Base-by-base conservation (phyloP, 2,888 invertebrate genomes). In the Seira sanloemensis region DNA sequence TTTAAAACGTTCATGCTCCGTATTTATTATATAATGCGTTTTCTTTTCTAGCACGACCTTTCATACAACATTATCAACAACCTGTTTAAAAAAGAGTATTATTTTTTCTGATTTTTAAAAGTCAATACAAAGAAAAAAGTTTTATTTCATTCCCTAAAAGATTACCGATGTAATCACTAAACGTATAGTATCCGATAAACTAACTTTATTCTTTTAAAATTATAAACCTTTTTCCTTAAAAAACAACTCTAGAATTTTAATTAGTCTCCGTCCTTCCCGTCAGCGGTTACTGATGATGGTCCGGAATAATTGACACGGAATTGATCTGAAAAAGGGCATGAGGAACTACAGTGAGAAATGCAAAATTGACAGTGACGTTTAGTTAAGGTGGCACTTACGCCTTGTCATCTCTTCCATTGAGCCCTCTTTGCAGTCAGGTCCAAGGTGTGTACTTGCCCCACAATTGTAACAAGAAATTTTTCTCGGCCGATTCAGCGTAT, bases 391-490 rank as follows among this genome's bases (percentile, higher is more conserved):
- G n/a, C 19, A 69, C 86, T 86, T 84, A 88, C 88, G 91, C 89
- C 91, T 91, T 72, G 97, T 96, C 92, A 97, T 95, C 91, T 97
- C 97, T 91, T 98, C 97, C 94, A 98, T 96, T 79, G 96, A 96
- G 87, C 95, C 95, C 91, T 97, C 97, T 90, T 95, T 95, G 91
- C 98, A 98, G 89, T 97, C 97, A 90, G 94, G 93, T 24, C 97
- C 97, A 73, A 94, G 93, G 91, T 98, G 98, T 74, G 94, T 95
- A 78, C 94, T 93, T 76, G 95, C 95, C 85, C 98, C 98, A 92
- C 98, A 98, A 91, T 98, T 98, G 92, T 96, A 97, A 92, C 98
- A 98, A 65, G 96, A 95, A 77, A 94, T 92, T 91, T 95, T 88
- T 68, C 89, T 80, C 24, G 86, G 86, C 66, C 86, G 75, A 74